Percentiles rank a stretch among this genome's conserved stretches.
Conservation (phyloP, 92 coral and sea anemone species). For the Porites divaricata region DNA sequence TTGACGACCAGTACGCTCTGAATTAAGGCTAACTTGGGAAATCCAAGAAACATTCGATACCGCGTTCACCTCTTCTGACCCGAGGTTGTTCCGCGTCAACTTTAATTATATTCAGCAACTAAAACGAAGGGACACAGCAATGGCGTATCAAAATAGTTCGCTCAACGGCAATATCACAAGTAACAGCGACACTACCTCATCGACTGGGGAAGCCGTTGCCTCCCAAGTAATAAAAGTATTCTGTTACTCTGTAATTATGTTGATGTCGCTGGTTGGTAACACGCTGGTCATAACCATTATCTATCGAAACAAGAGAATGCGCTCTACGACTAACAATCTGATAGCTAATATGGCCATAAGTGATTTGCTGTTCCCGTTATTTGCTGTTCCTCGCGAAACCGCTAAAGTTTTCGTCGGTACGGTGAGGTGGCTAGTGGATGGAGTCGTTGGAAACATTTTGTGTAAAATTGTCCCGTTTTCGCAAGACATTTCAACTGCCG, state of each 20-base stretch:
- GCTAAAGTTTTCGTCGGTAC: conserved; percentile 24
- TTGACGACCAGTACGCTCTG: neutral
- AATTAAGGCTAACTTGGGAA: neutral
- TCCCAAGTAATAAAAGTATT: conserved; percentile 15
- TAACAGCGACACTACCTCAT: neutral
- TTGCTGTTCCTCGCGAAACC: conserved; percentile 37
- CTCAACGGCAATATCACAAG: conserved; percentile 8
- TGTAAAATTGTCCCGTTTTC: conserved; percentile 39
- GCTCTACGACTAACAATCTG: conserved; percentile 34
- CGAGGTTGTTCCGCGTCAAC: neutral
- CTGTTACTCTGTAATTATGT: conserved; percentile 27
- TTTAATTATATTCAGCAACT: neutral
- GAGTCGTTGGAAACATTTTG: conserved; percentile 31
- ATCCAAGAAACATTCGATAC: neutral
- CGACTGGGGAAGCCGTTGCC: neutral
- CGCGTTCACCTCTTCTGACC: neutral
- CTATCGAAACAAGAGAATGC: conserved; percentile 46
- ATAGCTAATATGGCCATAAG: conserved; percentile 50
- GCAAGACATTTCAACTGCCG: conserved; percentile 57
- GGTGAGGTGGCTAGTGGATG: conserved; percentile 26
- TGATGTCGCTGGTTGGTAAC: conserved; percentile 46
- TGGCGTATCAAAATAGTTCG: conserved; percentile 3
- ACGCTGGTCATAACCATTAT: conserved; percentile 33
- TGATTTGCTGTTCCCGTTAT: conserved; percentile 33
- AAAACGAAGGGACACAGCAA: neutral